phyloP scores from a whole-genome alignment of 2,797 vertebrate species.

The Clarias pachynema region DNA sequence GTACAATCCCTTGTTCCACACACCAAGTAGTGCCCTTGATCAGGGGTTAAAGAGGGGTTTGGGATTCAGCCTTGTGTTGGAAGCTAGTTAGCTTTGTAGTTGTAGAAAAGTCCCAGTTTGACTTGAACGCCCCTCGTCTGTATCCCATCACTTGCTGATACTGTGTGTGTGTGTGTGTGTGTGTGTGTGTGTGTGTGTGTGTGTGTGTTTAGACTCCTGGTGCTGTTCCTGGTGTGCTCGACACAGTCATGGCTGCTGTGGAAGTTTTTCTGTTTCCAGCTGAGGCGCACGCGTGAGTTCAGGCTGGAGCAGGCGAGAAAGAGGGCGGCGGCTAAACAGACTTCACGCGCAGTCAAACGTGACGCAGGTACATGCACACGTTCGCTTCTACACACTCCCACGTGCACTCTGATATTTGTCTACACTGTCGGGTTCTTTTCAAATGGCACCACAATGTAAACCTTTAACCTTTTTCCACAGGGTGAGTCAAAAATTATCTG shows the following conservation, averaged over 20 bases:
- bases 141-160: not conserved
- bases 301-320: conserved; percentile 87
- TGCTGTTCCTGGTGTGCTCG: conserved; percentile 88
- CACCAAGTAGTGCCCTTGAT: no score
- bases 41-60: no score
- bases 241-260: conserved; percentile 97
- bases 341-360: conserved; percentile 80
- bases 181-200: conserved; percentile 20
- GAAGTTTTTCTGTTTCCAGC: conserved; percentile 97
- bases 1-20: no score
- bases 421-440: not conserved
- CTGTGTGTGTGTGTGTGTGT: conserved; percentile 23
- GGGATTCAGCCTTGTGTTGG: no score
- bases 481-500: no score
- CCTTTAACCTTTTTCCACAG: no score
- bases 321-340: conserved; percentile 77
- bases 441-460: not conserved
- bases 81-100: no score
- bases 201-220: conserved; percentile 78
- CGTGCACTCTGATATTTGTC: not conserved
- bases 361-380: conserved; percentile 81
- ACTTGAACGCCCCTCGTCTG: not conserved
- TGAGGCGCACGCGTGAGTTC: conserved; percentile 92
- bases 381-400: not conserved
- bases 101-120: no score